Percentiles rank a stretch among this genome's conserved stretches.
Conservation (phyloP, 2,888 invertebrate genomes). For the Drosophila cognata region DNA sequence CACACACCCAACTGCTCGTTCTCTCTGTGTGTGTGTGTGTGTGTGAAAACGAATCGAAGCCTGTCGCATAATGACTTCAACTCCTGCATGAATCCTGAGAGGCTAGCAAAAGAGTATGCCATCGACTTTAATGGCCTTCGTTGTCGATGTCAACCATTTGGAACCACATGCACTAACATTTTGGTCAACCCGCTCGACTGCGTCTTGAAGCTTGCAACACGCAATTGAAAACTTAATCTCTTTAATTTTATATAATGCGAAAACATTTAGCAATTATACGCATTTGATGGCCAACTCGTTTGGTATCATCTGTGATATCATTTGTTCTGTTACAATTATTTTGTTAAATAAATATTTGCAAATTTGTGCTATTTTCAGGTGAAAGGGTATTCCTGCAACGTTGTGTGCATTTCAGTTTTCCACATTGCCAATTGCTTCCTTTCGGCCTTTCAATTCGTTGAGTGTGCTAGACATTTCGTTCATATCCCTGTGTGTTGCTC, state of each 20-base stretch:
- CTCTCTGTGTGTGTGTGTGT: conserved; percentile 10
- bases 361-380: neutral
- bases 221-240: neutral
- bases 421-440: conserved; percentile 46
- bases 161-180: conserved; percentile 20
- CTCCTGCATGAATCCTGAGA: conserved; percentile 26
- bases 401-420: neutral
- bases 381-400: conserved; percentile 15
- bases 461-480: conserved; percentile 31
- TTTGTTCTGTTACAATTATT: neutral
- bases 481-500: conserved; percentile 56
- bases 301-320: neutral
- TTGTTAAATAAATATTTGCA: too few species aligned
- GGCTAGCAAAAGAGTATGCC: conserved; percentile 22
- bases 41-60: conserved; percentile 48
- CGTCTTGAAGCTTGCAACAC: conserved; percentile 11
- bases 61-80: conserved; percentile 61
- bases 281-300: neutral
- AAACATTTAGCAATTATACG: neutral
- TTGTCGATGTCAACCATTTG: conserved; percentile 55
- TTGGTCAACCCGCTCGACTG: conserved; percentile 1
- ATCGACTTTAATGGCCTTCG: conserved; percentile 56
- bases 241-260: neutral
- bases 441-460: conserved; percentile 49
- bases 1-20: neutral